A percentile compares a stretch with the other conserved stretches of the same genome.
Conservation (phyloP, 1,140 invertebrate species). For the Apis cerana region DNA sequence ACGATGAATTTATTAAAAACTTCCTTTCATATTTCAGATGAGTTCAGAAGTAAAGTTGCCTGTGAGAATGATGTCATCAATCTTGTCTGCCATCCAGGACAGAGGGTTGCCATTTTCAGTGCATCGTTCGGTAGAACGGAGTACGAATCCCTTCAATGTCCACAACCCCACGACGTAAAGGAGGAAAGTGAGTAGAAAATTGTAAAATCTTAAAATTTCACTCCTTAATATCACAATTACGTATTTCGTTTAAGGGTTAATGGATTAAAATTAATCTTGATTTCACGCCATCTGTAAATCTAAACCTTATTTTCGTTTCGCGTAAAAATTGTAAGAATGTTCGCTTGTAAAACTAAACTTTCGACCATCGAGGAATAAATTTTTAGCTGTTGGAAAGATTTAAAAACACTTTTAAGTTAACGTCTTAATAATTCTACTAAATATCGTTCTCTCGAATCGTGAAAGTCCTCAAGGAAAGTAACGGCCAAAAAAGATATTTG, state of each 20-base stretch:
- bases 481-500: constrained; percentile 8
- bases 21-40: constrained; percentile 85
- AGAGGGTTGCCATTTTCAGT: constrained; percentile 93
- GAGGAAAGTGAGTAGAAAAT: constrained; percentile 90
- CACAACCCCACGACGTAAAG: constrained; percentile 90
- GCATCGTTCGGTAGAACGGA: constrained; percentile 94
- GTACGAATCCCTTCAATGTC: constrained; percentile 93
- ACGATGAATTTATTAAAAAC: constrained; percentile 50
- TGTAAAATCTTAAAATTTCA: not conserved
- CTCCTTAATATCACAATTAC: not conserved
- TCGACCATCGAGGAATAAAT: too few species aligned
- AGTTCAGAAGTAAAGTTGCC: constrained; percentile 94
- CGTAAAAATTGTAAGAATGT: not conserved
- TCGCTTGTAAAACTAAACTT: not conserved
- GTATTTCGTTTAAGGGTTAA: too few species aligned
- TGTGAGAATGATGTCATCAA: constrained; percentile 94
- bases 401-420: not conserved
- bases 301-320: not conserved
- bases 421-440: not conserved
- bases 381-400: not conserved
- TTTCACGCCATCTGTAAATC: not conserved
- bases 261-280: not conserved
- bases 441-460: not conserved
- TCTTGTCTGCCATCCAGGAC: constrained; percentile 90
- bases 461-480: constrained; percentile 18